Evolutionary conservation across 2,113 vertebrate genomes (phyloP).

Genomic region (Lutjanus erythropterus): DNA sequence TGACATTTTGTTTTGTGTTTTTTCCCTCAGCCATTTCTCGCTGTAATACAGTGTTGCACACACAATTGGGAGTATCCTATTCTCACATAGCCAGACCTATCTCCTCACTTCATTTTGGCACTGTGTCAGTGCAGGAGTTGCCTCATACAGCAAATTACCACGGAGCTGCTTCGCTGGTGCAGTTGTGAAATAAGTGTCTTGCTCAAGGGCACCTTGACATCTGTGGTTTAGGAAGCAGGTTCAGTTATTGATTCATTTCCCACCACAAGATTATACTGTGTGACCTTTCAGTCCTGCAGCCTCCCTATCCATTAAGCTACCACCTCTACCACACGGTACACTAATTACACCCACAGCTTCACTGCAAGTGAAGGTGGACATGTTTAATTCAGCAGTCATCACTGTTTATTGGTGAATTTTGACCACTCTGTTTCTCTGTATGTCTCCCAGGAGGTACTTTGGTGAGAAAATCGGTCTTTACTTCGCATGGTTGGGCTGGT

Average conservation of each 20-base stretch:
- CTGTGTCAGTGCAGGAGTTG: background rate
- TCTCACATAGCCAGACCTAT: too few relatives aligned
- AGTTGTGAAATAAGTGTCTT: slow-evolving; percentile 30
- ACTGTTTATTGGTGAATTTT: background rate
- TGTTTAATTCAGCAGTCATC: slow-evolving; percentile 4
- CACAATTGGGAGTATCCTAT: too few relatives aligned
- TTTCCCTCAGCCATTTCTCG: background rate
- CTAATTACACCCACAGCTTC: background rate
- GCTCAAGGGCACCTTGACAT: slow-evolving; percentile 34
- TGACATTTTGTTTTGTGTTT: background rate
- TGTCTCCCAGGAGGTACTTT: slow-evolving; percentile 91
- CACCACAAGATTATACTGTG: background rate
- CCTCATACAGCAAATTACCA: background rate
- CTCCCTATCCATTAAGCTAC: slow-evolving; percentile 22
- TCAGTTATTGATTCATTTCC: slow-evolving; percentile 29
- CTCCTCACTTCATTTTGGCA: too few relatives aligned
- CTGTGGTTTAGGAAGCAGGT: slow-evolving; percentile 22
- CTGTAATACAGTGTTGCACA: background rate
- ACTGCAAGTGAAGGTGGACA: background rate
- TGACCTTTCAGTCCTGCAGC: slow-evolving; percentile 25
- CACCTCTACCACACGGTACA: background rate
- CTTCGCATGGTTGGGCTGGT: slow-evolving; percentile 99
- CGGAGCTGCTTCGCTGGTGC: background rate
- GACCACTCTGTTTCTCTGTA: slow-evolving; percentile 23
- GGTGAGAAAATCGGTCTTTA: slow-evolving; percentile 99